Base-by-base conservation (phyloP, 1,140 invertebrate species). In the Plectus sambesii region DNA sequence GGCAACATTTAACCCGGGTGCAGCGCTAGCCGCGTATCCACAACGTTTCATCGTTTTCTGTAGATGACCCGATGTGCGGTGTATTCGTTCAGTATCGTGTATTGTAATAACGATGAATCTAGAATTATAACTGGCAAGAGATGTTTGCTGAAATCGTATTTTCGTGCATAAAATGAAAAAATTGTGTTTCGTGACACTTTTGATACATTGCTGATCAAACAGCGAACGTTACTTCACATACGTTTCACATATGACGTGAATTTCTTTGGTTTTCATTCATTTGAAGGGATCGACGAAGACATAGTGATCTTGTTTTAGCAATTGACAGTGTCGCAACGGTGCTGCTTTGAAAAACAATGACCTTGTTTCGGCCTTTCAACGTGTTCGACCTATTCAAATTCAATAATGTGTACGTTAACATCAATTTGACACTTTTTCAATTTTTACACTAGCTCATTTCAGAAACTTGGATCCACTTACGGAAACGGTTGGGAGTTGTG, bases 391-490 rank as follows among this genome's bases (percentile, higher is more conserved):
- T 97, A 70, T 85, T 94, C 63, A 85, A 82, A 73, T 93, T 90
- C 71, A 94, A 94, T 71, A 88, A 85, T 67, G 86, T 93, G 84
- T 89, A 79, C 79, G 83, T 80, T 68, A 51, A 26, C 40, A 53
- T 24, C 40, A 5, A 43, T 39, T 33, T n/a, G 6, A 33, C 20
- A 47, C 42, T 24, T 51, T 49, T 56, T 45, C 5, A 5, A 15
- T 50, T 20, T 64, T 67, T 66, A 56, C 55, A 51, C 62, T n/a
- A n/a, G n/a, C n/a, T n/a, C n/a, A n/a, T 70, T 79, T 62, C 72
- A 88, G 87, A 30, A 96, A 97, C 75, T 76, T 97, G 63, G 92
- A 97, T 75, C 84, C 87, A 5, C 74, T 94, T 15, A 97, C 92
- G 15, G 92, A 97, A 76, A 97, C 90, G 35, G 80, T 82, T 81